A percentile compares a stretch with the other conserved stretches of the same genome.
phyloP scores from a whole-genome alignment of 2,797 vertebrate genomes.

The Megaceryle alcyon region DNA sequence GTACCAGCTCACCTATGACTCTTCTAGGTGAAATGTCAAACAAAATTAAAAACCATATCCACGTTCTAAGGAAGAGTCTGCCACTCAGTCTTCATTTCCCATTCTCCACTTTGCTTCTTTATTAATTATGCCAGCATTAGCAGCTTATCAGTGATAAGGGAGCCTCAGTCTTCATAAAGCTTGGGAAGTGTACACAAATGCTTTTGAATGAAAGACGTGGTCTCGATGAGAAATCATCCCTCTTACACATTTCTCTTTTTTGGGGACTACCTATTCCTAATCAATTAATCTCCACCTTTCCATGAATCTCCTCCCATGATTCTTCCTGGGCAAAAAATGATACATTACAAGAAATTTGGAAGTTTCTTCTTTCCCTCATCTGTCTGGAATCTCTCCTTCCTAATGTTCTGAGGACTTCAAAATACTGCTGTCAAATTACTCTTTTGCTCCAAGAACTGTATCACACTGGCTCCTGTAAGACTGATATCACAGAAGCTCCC shows the following conservation, averaged over 20 bases:
- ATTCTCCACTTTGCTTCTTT: background rate
- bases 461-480: conserved; percentile 7
- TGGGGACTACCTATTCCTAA: background rate
- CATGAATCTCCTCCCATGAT: background rate
- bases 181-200: background rate
- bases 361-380: background rate
- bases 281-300: background rate
- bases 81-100: background rate
- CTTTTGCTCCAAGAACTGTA: background rate
- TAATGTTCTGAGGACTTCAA: background rate
- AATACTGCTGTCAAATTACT: conserved; percentile 1
- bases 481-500: conserved; percentile 30
- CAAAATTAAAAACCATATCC: background rate
- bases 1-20: background rate
- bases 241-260: background rate
- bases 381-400: background rate
- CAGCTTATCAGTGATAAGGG: background rate
- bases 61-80: background rate
- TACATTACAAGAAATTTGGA: background rate
- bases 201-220: background rate
- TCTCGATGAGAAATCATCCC: background rate
- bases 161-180: background rate
- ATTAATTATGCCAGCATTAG: background rate
- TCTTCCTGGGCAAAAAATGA: background rate
- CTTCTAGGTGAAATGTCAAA: background rate